These are phyloP conservation scores for Myotis myotis DNA, from an alignment of 2,797 vertebrate genomes.

Conservation along the genomic window DNA sequence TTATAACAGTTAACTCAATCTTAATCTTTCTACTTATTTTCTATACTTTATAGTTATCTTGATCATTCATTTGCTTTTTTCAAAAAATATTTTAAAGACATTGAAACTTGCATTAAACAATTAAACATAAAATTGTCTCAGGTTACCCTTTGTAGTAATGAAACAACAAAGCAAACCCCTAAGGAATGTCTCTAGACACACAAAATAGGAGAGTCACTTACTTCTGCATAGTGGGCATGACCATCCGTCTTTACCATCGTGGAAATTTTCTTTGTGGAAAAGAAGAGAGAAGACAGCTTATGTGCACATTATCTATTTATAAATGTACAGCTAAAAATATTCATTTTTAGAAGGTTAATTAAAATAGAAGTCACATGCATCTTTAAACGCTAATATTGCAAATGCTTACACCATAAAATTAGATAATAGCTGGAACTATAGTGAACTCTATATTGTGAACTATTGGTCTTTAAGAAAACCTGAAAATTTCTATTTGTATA, in stretches of 20 bases:
- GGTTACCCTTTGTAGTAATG: not conserved
- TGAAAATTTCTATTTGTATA: not conserved
- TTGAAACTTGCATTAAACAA: not conserved
- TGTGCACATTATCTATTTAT: not conserved
- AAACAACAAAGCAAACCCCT: not conserved
- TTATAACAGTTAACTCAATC: not conserved
- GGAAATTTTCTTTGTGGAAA: not conserved
- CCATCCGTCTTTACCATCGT: not conserved
- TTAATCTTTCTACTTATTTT: not conserved
- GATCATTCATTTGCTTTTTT: not conserved
- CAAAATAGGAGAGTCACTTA: not conserved
- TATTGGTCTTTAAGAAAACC: not conserved
- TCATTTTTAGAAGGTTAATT: not conserved
- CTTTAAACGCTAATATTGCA: not conserved
- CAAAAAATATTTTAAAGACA: not conserved
- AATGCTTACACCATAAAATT: not conserved
- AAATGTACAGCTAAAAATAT: not conserved
- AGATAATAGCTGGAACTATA: not conserved
- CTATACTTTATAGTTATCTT: not conserved
- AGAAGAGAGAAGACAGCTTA: not conserved
- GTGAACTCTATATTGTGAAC: not conserved
- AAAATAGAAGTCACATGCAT: not conserved
- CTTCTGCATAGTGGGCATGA: not conserved
- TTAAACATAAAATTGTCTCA: not conserved
- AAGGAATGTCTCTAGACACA: not conserved